Base-by-base conservation (phyloP, 2,113 vertebrate species). In the Phylloscopus trochiloides region DNA sequence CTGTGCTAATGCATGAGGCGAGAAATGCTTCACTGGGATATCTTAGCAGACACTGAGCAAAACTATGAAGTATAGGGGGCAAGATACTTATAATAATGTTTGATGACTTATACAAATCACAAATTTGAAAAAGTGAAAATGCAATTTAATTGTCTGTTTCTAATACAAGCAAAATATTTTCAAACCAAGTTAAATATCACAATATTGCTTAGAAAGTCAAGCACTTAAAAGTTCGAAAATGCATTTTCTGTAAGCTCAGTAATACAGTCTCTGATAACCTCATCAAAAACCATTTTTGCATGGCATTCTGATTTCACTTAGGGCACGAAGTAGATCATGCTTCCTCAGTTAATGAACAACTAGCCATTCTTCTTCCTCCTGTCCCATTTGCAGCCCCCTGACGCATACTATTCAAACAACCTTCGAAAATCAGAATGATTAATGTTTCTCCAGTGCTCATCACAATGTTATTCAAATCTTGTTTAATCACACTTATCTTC, bases 401-500 rank as follows among this genome's bases (percentile, higher is more conserved):
- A 90, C 12, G 14, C 62, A 86, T 55, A 55, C 82, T 92, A 66
- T 62, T 90, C 67, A 93, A 95, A 71, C 54, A 90, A 54, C 32
- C 32, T 65, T 83, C 20, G 71, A 70, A 95, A 83, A 93, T 86
- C 59, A 65, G 85, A 90, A 83, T 88, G 78, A 95, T 88, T 80
- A 86, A 93, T 88, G 20, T 76, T 95, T 76, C 92, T 95, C 58
- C 75, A 58, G 63, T 61, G 86, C 47, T 92, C 34, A 42, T 90
- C 50, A 66, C 58, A 32, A 79, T 0, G 1, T 86, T 88, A 95
- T 61, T 79, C 78, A 90, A 93, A 95, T 79, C 88, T 93, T 90
- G 36, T 93, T 93, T 92, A 88, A 90, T 96, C 78, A 92, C 71
- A 88, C 82, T 94, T 81, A 88, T 79, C 88, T 96, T 94, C 45